phyloP scores from a whole-genome alignment of 2,797 vertebrate genomes.

The Peromyscus melanophrys region DNA sequence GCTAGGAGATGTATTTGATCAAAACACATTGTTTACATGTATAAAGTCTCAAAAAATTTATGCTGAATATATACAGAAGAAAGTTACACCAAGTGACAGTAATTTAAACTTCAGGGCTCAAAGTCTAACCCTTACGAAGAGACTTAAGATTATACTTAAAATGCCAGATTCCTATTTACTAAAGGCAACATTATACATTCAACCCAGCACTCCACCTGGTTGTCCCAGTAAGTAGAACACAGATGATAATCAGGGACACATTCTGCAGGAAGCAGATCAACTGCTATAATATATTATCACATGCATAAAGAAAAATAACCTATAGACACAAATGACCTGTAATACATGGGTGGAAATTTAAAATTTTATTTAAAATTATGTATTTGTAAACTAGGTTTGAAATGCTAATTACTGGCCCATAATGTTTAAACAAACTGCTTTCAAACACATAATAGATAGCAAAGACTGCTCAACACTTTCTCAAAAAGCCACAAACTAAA shows the following conservation, averaged over 20 bases:
- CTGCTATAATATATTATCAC: not conserved
- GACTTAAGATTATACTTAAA: not conserved
- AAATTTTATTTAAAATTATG: not conserved
- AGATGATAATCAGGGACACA: not conserved
- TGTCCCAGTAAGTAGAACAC: not conserved
- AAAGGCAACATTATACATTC: not conserved
- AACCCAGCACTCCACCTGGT: not conserved
- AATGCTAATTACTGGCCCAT: slow-evolving; percentile 11
- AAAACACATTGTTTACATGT: not conserved
- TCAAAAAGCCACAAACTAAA: slow-evolving; percentile 10
- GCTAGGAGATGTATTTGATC: not conserved
- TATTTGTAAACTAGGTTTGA: not conserved
- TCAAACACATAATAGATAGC: not conserved
- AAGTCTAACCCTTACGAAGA: not conserved
- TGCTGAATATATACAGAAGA: not conserved
- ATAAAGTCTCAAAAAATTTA: not conserved
- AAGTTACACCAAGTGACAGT: not conserved
- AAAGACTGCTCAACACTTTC: not conserved
- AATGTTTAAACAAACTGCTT: slow-evolving; percentile 35
- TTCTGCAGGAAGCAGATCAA: not conserved
- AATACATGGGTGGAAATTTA: not conserved
- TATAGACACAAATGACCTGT: not conserved
- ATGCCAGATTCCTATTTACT: not conserved
- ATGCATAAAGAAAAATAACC: not conserved
- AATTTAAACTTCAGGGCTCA: slow-evolving; percentile 27